phyloP scores from a whole-genome alignment of 2,113 vertebrate genomes.

The Xerus inauris region DNA sequence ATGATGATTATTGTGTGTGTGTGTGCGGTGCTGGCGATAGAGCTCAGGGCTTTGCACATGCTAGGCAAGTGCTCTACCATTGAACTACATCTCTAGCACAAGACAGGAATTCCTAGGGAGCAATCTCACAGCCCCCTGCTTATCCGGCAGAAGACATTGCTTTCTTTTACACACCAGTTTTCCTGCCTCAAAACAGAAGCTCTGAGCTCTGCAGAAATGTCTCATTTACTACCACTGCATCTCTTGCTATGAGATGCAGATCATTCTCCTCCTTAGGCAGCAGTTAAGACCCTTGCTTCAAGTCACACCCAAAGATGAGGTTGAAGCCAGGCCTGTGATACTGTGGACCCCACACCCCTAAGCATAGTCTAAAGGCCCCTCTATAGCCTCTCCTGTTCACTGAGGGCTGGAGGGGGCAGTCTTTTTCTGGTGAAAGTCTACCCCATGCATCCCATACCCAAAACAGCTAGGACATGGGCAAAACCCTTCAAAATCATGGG shows the following conservation, averaged over 20 bases:
- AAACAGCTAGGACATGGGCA: neutral
- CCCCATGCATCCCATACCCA: fast-evolving
- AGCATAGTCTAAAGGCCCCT: fast-evolving
- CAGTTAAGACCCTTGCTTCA: neutral
- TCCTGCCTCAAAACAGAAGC: neutral
- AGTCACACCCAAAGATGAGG: neutral
- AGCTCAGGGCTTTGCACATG: neutral
- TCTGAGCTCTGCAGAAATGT: neutral
- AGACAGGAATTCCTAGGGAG: neutral
- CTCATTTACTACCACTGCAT: neutral
- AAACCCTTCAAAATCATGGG: neutral
- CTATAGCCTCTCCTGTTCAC: neutral
- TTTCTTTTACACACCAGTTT: neutral
- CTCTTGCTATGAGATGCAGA: neutral
- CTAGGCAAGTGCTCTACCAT: neutral
- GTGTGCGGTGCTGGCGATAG: neutral
- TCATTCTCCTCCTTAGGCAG: neutral
- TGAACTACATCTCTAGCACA: neutral
- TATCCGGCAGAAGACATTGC: neutral
- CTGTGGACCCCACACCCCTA: neutral
- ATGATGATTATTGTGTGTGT: neutral
- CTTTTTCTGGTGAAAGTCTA: neutral
- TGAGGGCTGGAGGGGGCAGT: neutral
- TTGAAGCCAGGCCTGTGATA: neutral
- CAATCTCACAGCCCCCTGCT: neutral